Evolutionary conservation across 2,797 vertebrate species (phyloP).

Genomic region (Psittacula derbiana): DNA sequence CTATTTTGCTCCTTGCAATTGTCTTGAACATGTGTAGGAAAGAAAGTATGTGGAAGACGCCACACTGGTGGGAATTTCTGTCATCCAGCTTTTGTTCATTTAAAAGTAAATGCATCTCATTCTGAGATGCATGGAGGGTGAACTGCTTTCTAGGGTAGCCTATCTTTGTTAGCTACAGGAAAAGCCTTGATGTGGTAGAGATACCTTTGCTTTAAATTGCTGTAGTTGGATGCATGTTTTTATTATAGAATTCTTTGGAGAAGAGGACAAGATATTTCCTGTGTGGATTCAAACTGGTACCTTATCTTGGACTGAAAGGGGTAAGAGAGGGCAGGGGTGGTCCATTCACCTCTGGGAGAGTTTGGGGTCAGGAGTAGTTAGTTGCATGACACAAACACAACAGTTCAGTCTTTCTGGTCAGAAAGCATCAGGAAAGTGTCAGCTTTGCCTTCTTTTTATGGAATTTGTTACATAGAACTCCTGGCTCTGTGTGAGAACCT

Average conservation of each 20-base stretch:
- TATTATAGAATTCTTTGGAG: neutral
- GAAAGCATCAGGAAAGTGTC: neutral
- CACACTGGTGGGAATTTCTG: neutral
- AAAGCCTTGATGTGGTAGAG: neutral
- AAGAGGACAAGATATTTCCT: neutral
- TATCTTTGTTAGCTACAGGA: neutral
- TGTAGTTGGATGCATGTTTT: neutral
- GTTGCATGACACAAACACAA: neutral
- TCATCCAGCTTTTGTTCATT: neutral
- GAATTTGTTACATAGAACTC: neutral
- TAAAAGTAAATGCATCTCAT: neutral
- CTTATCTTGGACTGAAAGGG: neutral
- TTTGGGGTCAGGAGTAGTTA: neutral
- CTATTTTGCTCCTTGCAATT: neutral
- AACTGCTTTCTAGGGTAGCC: neutral
- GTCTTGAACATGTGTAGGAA: neutral
- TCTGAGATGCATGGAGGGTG: neutral
- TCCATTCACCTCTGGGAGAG: neutral
- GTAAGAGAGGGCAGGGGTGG: neutral
- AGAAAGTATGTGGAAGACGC: neutral
- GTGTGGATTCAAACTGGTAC: neutral
- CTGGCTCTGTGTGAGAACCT: neutral
- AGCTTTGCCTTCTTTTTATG: neutral
- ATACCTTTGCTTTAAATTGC: neutral
- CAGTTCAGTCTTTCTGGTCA: neutral